phyloP scores from a whole-genome alignment of 64 coral and sea anemone genomes.

The Cladopsammia gracilis region DNA sequence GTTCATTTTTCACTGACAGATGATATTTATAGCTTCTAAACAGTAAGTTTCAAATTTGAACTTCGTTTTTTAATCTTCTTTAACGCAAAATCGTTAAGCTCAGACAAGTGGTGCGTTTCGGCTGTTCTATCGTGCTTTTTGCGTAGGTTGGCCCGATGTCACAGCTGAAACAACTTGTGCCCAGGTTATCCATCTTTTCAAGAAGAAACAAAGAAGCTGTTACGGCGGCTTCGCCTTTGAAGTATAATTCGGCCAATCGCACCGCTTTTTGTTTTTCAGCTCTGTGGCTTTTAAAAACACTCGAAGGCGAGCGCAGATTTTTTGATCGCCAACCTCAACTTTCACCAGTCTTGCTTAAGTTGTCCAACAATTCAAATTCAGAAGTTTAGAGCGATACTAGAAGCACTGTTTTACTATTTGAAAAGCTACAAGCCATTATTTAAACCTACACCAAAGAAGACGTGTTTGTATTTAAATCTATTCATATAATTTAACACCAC shows the following conservation, averaged over 20 bases:
- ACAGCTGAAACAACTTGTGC: neutral
- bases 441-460: neutral
- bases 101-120: too few species aligned
- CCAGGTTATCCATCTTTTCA: neutral
- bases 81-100: too few species aligned
- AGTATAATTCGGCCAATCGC: slow-evolving; percentile 8
- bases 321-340: too few species aligned
- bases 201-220: neutral
- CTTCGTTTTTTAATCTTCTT: neutral
- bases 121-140: too few species aligned
- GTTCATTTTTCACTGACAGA: neutral
- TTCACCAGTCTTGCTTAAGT: too few species aligned
- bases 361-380: too few species aligned
- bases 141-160: too few species aligned
- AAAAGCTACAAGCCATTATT: neutral
- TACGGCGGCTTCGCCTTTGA: slow-evolving; percentile 27
- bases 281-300: slow-evolving; percentile 11
- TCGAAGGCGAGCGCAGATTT: neutral
- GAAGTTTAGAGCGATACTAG: neutral
- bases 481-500: neutral
- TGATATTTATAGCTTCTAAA: neutral
- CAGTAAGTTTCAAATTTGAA: neutral
- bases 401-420: neutral
- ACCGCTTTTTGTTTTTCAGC: neutral
- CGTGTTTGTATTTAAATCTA: neutral